Percentiles rank a stretch among this genome's conserved stretches.
These are phyloP conservation scores for Ostrea edulis DNA, from an alignment of 1,140 invertebrate species.

Conservation along the genomic window DNA sequence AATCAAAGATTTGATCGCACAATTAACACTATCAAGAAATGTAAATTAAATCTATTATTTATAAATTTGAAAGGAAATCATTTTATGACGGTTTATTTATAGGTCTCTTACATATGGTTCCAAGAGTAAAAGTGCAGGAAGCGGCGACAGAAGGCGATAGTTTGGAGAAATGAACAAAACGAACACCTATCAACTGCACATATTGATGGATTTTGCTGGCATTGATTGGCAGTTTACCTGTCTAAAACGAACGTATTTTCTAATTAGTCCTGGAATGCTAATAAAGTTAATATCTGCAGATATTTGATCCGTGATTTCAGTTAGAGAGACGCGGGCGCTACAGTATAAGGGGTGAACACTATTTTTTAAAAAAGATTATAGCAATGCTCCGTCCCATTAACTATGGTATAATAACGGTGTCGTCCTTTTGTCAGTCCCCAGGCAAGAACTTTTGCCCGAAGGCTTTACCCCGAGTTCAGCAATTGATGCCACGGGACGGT, in stretches of 20 bases:
- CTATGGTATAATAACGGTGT: too few species aligned
- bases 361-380: too few species aligned
- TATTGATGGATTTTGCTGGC: background rate
- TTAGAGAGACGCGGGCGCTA: background rate
- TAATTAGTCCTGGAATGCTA: constrained; percentile 8
- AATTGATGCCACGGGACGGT: too few species aligned
- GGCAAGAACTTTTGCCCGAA: too few species aligned
- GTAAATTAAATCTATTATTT: constrained; percentile 35
- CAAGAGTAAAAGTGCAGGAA: constrained; percentile 18
- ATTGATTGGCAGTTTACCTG: background rate
- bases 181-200: background rate
- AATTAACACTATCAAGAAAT: constrained; percentile 32
- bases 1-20: constrained; percentile 28
- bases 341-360: too few species aligned
- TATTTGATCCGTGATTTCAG: background rate
- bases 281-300: background rate
- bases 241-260: background rate
- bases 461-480: too few species aligned
- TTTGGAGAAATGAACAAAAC: background rate
- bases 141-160: background rate
- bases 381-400: too few species aligned
- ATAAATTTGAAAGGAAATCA: constrained; percentile 32
- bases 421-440: too few species aligned
- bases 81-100: constrained; percentile 28
- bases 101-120: constrained; percentile 1